Evolutionary conservation across 2,797 vertebrate genomes (phyloP).

Genomic region (Eulemur mongoz): DNA sequence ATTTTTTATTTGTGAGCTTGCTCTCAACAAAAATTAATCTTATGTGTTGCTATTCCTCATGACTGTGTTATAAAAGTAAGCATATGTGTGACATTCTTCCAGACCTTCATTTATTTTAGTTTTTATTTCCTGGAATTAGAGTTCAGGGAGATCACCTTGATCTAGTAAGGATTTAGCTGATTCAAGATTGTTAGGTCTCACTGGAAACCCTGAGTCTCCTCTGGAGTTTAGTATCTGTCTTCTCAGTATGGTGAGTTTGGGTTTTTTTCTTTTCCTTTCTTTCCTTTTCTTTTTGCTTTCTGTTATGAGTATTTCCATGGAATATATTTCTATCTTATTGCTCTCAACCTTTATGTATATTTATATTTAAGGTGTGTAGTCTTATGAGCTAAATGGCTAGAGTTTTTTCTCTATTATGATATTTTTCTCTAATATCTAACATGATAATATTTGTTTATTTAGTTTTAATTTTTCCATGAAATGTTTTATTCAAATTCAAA

Average conservation of each 20-base stretch:
- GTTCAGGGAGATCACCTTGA: not conserved
- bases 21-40: not conserved
- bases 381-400: not conserved
- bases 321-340: not conserved
- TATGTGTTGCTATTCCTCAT: not conserved
- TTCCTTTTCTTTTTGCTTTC: not conserved
- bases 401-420: not conserved
- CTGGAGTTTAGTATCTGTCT: not conserved
- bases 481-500: not conserved
- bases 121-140: not conserved
- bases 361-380: not conserved
- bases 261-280: not conserved
- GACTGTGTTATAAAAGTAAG: not conserved
- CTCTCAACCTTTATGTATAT: not conserved
- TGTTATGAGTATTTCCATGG: not conserved
- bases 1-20: not conserved
- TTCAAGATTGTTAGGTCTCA: not conserved
- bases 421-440: not conserved
- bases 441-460: not conserved
- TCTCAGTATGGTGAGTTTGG: not conserved
- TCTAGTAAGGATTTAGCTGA: not conserved
- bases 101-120: not conserved
- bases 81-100: no score
- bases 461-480: not conserved
- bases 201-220: not conserved